A percentile compares a stretch with the other conserved stretches of the same genome.
These are phyloP conservation scores for Cheirogaleus medius DNA, from an alignment of 2,113 vertebrate species.

Conservation along the genomic window DNA sequence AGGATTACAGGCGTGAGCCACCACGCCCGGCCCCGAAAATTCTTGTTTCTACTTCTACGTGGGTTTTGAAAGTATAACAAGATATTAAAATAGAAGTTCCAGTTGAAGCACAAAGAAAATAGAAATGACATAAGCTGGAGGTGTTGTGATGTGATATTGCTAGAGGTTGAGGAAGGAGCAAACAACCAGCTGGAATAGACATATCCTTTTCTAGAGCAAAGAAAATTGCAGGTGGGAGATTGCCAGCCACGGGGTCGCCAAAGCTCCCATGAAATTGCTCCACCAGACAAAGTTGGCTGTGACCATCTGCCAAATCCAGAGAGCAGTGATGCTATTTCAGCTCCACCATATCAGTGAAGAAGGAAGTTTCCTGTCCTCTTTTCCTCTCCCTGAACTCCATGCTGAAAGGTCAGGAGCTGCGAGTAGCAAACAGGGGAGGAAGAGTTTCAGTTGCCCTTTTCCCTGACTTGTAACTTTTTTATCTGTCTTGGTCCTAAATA, in stretches of 20 bases:
- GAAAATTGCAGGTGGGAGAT: not conserved
- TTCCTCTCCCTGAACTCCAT: not conserved
- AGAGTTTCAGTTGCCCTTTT: not conserved
- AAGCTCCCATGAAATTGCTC: not conserved
- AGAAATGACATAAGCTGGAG: too few species aligned
- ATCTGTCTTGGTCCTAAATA: not conserved
- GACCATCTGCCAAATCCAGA: not conserved
- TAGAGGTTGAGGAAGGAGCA: not conserved
- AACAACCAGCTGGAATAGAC: not conserved
- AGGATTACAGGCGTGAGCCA: too few species aligned
- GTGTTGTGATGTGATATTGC: too few species aligned
- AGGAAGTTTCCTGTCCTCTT: not conserved
- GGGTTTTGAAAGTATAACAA: not conserved
- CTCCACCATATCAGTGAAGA: not conserved
- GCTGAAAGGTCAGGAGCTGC: too few species aligned
- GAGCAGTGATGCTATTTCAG: not conserved
- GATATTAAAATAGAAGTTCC: not conserved
- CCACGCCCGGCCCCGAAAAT: too few species aligned
- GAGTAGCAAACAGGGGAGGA: not conserved
- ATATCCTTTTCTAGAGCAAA: not conserved
- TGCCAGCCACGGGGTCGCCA: not conserved
- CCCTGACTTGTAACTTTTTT: not conserved
- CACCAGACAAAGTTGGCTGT: not conserved
- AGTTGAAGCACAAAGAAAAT: not conserved
- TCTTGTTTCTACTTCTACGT: not conserved